Base-by-base conservation (phyloP, 2,113 vertebrate genomes). In the Urocynchramus pylzowi region DNA sequence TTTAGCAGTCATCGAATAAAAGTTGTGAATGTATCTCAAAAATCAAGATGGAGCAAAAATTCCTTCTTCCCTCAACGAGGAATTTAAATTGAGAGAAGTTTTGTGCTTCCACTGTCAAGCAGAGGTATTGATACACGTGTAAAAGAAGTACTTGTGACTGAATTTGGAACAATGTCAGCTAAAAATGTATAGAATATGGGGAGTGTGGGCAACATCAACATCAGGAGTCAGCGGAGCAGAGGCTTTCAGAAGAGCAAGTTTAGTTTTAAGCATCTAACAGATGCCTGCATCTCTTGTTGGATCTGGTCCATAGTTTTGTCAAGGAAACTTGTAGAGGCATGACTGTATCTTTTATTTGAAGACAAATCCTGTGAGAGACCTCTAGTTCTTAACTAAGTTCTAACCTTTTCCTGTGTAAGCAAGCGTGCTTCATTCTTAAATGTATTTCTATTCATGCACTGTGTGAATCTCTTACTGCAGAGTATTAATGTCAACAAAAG, bases 401-500 rank as follows among this genome's bases (percentile, higher is more conserved):
- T 87, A 94, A 95, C 92, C 90, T 93, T 94, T 95, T 92, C 85
- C 83, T 92, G 68, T 81, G 85, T 92, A 96, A 96, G 83, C 73
- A 95, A 91, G 94, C 1, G 0, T 70, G n/a, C 28, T 77, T 90
- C 76, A 45, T 86, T 89, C 76, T 90, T 75, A 75, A 90, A 92
- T 53, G 60, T 74, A 22, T 80, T 96, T 92, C 64, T 89, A 20
- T 87, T 63, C 37, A 78, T 75, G 52, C 41, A 33, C 44, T 83
- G 54, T 90, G 81, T 67, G 93, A 93, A 79, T 90, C 61, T 96
- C 49, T 68, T 89, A 56, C 75, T 86, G 63, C 53, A 92, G 27
- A 94, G 56, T 89, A 95, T 94, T 94, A 96, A 94, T 95, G 85
- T 95, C 93, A 96, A 92, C 80, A 93, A 96, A 96, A 97, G 83